phyloP scores from a whole-genome alignment of 2,888 invertebrate genomes.

The Drosophila greeni region DNA sequence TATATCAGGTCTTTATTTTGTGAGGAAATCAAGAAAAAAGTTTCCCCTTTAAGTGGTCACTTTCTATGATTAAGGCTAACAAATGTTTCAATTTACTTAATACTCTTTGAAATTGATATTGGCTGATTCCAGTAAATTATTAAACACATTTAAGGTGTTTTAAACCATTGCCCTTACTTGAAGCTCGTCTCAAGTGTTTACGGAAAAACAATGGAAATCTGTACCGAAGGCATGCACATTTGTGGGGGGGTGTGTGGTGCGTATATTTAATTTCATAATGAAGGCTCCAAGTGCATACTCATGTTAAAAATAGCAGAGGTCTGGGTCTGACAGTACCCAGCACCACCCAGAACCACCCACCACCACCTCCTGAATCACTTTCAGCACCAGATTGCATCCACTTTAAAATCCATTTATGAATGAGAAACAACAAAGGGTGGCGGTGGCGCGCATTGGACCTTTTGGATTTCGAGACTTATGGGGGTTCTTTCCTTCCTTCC shows the following conservation, averaged over 20 bases:
- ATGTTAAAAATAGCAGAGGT: conserved; percentile 50
- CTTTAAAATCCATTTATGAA: conserved; percentile 70
- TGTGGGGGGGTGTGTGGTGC: conserved; percentile 6
- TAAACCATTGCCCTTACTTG: neutral
- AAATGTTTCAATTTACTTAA: neutral
- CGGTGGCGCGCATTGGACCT: conserved; percentile 19
- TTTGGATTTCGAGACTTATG: conserved; percentile 19
- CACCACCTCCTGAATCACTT: conserved; percentile 19
- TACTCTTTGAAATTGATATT: too few relatives aligned
- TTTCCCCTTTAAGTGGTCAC: neutral
- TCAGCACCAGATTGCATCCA: conserved; percentile 57
- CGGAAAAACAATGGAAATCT: conserved; percentile 45
- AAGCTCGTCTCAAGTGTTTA: conserved; percentile 55
- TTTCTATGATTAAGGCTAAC: neutral
- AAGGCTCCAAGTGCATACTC: conserved; percentile 55
- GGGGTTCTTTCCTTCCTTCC: conserved; percentile 10
- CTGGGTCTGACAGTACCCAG: conserved; percentile 1
- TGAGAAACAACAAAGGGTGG: conserved; percentile 48
- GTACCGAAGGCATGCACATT: conserved; percentile 6
- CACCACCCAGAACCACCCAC: neutral
- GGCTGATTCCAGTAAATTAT: neutral
- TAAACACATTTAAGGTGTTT: conserved; percentile 9
- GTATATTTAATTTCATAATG: conserved; percentile 65
- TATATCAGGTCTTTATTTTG: neutral
- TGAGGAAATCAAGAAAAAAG: neutral